These are phyloP conservation scores for Phymorhynchus buccinoides DNA, from an alignment of 1,140 invertebrate species.

Conservation along the genomic window DNA sequence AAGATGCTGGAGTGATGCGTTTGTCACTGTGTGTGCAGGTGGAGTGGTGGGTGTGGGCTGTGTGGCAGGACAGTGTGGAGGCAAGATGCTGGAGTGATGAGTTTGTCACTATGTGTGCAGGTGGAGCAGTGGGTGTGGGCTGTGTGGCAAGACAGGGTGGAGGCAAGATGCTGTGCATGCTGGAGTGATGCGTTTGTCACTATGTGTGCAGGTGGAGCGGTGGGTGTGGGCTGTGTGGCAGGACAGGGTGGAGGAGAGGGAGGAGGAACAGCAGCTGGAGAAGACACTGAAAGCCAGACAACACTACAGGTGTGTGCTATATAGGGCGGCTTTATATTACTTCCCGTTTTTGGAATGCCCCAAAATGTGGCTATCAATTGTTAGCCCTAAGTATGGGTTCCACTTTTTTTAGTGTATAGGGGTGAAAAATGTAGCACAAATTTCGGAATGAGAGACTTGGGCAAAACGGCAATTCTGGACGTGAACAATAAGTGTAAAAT, in stretches of 20 bases:
- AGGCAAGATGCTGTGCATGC: slow-evolving; percentile 39
- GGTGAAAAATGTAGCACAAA: no score
- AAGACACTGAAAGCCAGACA: slow-evolving; percentile 48
- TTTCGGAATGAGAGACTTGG: no score
- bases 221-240: slow-evolving; percentile 55
- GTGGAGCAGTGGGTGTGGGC: background rate
- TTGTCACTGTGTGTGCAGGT: slow-evolving; percentile 47
- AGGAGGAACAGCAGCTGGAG: slow-evolving; percentile 53
- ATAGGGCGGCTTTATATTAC: no score
- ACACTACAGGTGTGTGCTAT: slow-evolving; percentile 55
- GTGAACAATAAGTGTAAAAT: no score
- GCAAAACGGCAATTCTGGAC: no score
- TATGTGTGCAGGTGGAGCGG: slow-evolving; percentile 46
- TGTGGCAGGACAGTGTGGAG: background rate
- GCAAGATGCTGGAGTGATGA: slow-evolving; percentile 45
- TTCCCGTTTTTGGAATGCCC: no score
- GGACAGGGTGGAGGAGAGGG: slow-evolving; percentile 56
- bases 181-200: slow-evolving; percentile 44
- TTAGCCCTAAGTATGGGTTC: no score
- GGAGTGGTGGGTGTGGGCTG: background rate
- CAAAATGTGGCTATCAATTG: no score
- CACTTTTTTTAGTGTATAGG: no score
- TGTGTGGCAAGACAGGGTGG: background rate
- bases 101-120: slow-evolving; percentile 50
- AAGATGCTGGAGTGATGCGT: slow-evolving; percentile 49